phyloP scores from a whole-genome alignment of 2,797 vertebrate genomes.

The Pteronotus mesoamericanus region DNA sequence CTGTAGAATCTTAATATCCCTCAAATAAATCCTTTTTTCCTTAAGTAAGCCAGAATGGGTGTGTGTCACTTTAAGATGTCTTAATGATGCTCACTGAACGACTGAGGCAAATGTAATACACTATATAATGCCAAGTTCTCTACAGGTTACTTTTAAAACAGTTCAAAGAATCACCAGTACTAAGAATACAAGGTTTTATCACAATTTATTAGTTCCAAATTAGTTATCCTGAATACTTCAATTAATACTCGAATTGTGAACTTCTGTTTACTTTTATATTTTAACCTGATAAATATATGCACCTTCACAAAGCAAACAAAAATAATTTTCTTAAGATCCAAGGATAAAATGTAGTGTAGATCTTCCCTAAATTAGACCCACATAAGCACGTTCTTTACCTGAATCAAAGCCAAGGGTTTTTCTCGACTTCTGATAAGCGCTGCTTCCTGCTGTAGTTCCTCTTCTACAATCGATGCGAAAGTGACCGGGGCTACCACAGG shows the following conservation, averaged over 20 bases:
- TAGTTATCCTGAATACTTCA: neutral
- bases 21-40: conserved; percentile 26
- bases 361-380: neutral
- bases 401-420: conserved; percentile 96
- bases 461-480: conserved; percentile 96
- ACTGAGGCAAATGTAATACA: neutral
- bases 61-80: neutral
- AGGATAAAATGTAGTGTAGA: neutral
- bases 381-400: conserved; percentile 83
- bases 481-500: conserved; percentile 83
- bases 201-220: conserved; percentile 13
- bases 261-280: conserved; percentile 20
- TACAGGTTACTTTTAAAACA: neutral
- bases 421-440: conserved; percentile 95
- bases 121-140: neutral
- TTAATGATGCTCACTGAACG: neutral
- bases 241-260: conserved; percentile 1
- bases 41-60: neutral
- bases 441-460: conserved; percentile 95
- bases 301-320: neutral
- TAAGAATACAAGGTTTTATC: neutral
- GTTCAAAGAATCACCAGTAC: neutral
- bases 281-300: neutral
- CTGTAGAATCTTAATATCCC: neutral
- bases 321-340: conserved; percentile 24